Evolutionary conservation across 2,113 vertebrate genomes (phyloP), one percentile per base, ranked within the genome.

Genomic region (Nothoprocta perdicaria): DNA sequence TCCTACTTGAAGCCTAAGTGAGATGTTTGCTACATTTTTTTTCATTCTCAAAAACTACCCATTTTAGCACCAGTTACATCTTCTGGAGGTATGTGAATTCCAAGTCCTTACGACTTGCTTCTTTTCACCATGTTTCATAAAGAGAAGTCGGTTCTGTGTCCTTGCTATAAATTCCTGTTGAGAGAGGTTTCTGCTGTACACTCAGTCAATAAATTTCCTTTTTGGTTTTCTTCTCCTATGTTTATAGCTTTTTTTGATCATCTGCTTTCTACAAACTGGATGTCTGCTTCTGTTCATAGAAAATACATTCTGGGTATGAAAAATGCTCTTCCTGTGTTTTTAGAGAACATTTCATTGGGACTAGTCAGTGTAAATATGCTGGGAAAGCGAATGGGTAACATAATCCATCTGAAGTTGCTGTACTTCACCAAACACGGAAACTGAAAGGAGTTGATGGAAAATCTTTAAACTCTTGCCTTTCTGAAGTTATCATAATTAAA

Each of bases 121-220:
- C 41, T 86, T 82, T 91, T 89, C 27, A 77, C 18, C 9, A 60
- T 12, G 10, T 77, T 85, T 87, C 14, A 15, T 88, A 50, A 80
- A 33, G 33, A 40, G n/a, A 74, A 74, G 17, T 71, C 61, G 7
- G 19, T 91, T 77, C 72, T 52, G 3, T 89, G 57, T 63, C 60
- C 46, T 88, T 71, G 22, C 55, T 12, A 9, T 78, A 63, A 83
- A 69, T 55, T 83, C 45, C 18, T 83, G 12, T 68, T 1, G 3
- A 75, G 26, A 82, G 12, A 67, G 12, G 31, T 84, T 21, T 73
- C 26, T 72, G 48, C 58, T 94, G 89, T 91, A 41, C 12, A 33
- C 41, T 80, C 67, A 69, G 35, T 66, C 53, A 46, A 1, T 89
- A 8, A 35, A 31, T 74, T 84, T 78, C 24, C 6, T 61, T 72